These are phyloP conservation scores for Polietes domitor DNA, from an alignment of 2,888 invertebrate species.

Conservation along the genomic window DNA sequence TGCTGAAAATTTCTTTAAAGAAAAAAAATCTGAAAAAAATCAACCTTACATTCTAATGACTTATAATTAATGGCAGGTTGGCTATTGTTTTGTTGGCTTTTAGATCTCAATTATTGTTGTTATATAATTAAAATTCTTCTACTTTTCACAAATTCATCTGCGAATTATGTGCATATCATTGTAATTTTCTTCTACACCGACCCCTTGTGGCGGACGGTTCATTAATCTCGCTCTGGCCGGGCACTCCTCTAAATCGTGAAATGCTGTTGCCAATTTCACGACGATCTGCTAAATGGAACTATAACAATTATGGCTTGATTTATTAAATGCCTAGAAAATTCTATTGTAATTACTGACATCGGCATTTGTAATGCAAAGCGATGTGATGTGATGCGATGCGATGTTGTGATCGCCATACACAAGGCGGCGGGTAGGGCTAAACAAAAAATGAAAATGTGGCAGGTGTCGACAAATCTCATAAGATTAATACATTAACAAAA, in stretches of 20 bases:
- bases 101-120: background rate
- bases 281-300: conserved; percentile 22
- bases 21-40: background rate
- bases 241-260: conserved; percentile 43
- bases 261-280: background rate
- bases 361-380: background rate
- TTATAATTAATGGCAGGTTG: background rate
- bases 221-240: conserved; percentile 38
- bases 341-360: no score
- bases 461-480: no score
- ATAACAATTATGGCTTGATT: conserved; percentile 20
- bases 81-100: background rate
- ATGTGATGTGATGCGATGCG: no score
- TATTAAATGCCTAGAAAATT: no score
- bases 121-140: conserved; percentile 44
- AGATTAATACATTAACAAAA: no score
- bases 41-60: background rate
- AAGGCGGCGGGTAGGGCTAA: no score
- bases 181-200: conserved; percentile 17
- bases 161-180: background rate
- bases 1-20: background rate
- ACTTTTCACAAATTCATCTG: background rate
- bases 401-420: no score
- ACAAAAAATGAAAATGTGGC: no score
- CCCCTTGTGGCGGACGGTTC: conserved; percentile 9